Evolutionary conservation across 2,113 vertebrate species (phyloP).

Genomic region (Phyllostomus discolor): DNA sequence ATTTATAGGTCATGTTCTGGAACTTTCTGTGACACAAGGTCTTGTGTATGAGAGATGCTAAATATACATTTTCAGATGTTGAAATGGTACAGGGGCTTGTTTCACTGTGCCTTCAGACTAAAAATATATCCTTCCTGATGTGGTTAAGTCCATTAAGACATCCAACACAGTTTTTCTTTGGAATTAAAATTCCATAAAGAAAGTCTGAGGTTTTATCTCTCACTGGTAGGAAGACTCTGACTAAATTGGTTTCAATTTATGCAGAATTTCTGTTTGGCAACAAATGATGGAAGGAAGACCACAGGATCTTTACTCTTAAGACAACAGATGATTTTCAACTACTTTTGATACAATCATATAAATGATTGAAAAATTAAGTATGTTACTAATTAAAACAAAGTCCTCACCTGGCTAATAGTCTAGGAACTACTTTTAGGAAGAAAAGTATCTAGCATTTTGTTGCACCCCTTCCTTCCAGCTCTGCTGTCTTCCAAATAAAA

Average conservation of each 20-base stretch:
- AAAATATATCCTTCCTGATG: neutral
- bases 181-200: neutral
- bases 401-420: neutral
- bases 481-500: neutral
- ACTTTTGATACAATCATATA: neutral
- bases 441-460: neutral
- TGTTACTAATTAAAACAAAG: neutral
- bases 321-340: neutral
- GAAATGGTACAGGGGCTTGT: neutral
- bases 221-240: neutral
- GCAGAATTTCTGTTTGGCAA: neutral
- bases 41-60: neutral
- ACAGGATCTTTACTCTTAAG: neutral
- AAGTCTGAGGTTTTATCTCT: neutral
- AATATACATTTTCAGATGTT: neutral
- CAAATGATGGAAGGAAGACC: neutral
- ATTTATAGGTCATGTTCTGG: constrained; percentile 53
- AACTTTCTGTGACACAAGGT: neutral
- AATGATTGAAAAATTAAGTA: neutral
- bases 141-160: neutral
- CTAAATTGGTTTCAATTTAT: neutral
- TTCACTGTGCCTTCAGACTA: neutral
- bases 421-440: neutral
- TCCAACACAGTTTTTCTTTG: neutral
- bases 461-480: neutral